Conservation (phyloP, 2,113 vertebrate species). For the Perca schrenkii region DNA sequence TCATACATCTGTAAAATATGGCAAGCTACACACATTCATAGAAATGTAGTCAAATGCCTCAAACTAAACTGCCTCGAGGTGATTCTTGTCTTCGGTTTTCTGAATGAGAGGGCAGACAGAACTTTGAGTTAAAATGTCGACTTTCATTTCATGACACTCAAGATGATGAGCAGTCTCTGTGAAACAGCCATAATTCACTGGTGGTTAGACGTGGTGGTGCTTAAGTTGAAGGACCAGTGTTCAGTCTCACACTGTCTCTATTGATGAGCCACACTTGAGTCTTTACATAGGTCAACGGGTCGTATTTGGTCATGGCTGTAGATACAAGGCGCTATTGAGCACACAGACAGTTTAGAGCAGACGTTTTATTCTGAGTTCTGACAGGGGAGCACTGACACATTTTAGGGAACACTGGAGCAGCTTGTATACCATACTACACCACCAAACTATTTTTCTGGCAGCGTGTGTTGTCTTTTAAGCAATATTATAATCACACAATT, state of each 20-base stretch:
- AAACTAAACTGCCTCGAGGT: not conserved
- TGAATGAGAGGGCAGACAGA: constrained; percentile 12
- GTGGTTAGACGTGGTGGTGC: constrained; percentile 17
- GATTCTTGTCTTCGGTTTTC: constrained; percentile 22
- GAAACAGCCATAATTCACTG: constrained; percentile 27
- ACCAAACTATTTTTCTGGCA: not conserved
- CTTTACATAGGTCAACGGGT: constrained; percentile 58
- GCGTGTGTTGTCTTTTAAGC: not conserved
- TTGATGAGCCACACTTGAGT: constrained; percentile 57
- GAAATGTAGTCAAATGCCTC: constrained; percentile 10
- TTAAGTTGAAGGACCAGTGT: constrained; percentile 57
- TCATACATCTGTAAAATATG: constrained; percentile 7
- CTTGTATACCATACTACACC: not conserved
- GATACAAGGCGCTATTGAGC: constrained; percentile 53
- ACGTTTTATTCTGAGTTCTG: constrained; percentile 30
- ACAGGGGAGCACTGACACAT: not conserved
- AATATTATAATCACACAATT: not conserved
- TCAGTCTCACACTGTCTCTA: constrained; percentile 62
- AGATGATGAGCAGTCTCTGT: constrained; percentile 6
- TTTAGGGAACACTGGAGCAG: constrained; percentile 13
- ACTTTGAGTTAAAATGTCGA: constrained; percentile 8
- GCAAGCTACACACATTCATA: not conserved
- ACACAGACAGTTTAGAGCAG: constrained; percentile 21
- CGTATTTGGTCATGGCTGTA: constrained; percentile 45
- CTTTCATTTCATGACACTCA: constrained; percentile 24